Base-by-base conservation (phyloP, 2,113 vertebrate genomes). In the Loxodonta africana region DNA sequence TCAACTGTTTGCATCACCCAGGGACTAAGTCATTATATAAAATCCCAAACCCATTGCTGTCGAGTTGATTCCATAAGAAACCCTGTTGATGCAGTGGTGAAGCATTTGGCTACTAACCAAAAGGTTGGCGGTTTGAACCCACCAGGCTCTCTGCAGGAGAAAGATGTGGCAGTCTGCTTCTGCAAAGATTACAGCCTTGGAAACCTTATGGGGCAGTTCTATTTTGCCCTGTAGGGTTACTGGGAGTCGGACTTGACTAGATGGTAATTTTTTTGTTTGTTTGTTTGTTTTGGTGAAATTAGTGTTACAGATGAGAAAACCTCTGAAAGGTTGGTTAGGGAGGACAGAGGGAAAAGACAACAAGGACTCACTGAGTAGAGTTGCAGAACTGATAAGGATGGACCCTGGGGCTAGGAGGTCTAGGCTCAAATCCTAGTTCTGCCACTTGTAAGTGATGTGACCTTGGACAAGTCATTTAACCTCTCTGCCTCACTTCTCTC, bases 361-460 rank as follows among this genome's bases (percentile, higher is more conserved):
- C 18, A 21, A 15, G 5, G 1, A 30, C 8, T n/a, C 11, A 12
- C 41, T 15, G 73, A 76, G 30, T 10, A 30, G 26, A 76, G 11
- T 1, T 33, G 15, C 33, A 51, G 65, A 77, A 26, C 2, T 25
- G 12, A 8, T 65, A 10, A 88, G 67, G 2, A 3, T 37, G 33
- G 44, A 37, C 0, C 0, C 63, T 33, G 77, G 25, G 41, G 30
- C 25, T 11, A 30, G 14, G 9, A 17, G 25, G 1, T 81, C n/a
- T 48, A 33, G 23, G 10, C 30, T 95, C 65, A 3, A 30, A 51
- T 18, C 30, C 3, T 8, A 71, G n/a, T 71, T 48, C 69, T 37
- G 9, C 69, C 76, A 28, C 71, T 26, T 46, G 1, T 51, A 81
- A 88, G 9, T 18, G 44, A 46, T 4, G 26, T 41, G 63, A 41